phyloP scores from a whole-genome alignment of 2,113 vertebrate genomes.

The Sus scrofa region DNA sequence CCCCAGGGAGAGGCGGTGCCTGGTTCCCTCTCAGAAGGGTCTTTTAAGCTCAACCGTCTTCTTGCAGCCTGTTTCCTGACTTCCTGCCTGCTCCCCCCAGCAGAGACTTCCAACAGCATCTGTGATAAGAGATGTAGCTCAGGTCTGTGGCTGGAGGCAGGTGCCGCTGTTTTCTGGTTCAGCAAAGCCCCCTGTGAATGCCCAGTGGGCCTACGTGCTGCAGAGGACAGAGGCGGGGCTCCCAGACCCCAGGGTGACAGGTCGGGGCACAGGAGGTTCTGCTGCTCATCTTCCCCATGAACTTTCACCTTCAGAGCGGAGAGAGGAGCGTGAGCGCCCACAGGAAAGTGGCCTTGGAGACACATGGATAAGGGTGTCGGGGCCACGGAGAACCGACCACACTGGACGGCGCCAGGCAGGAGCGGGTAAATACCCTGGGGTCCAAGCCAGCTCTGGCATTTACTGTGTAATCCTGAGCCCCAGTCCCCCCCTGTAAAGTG shows the following conservation, averaged over 20 bases:
- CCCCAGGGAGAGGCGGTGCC: neutral
- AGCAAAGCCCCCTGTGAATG: neutral
- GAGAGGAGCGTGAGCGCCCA: neutral
- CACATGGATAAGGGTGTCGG: neutral
- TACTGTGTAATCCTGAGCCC: neutral
- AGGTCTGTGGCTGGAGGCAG: neutral
- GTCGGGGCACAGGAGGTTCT: neutral
- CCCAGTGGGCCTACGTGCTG: neutral
- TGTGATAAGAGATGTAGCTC: slow-evolving; percentile 51
- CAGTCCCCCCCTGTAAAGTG: neutral
- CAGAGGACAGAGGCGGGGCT: neutral
- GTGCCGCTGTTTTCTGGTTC: neutral
- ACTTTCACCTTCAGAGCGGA: neutral
- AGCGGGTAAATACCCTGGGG: neutral
- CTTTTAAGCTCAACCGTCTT: neutral
- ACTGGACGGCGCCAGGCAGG: neutral
- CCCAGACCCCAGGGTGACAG: neutral
- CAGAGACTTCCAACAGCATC: neutral
- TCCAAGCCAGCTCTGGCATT: neutral
- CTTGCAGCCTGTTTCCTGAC: neutral
- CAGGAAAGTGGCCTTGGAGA: neutral
- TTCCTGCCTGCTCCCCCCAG: neutral
- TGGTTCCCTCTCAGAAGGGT: neutral
- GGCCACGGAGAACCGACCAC: slow-evolving; percentile 1
- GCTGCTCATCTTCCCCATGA: neutral